Conservation (phyloP, 2,888 invertebrate species). For the Esperia sulphurella region DNA sequence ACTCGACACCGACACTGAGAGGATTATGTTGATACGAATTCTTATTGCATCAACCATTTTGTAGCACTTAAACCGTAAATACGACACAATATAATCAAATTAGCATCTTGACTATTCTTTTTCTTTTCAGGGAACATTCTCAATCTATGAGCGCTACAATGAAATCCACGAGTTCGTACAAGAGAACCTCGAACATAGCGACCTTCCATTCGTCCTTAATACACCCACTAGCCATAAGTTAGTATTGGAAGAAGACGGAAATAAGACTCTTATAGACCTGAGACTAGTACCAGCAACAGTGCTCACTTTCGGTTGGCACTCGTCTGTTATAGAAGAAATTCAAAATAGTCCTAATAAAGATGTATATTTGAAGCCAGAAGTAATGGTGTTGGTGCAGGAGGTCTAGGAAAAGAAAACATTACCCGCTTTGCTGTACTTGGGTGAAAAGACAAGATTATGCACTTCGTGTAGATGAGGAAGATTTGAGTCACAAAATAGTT, state of each 20-base stretch:
- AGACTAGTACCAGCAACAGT: conserved; percentile 90
- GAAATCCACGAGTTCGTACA: conserved; percentile 89
- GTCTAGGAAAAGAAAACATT: conserved; percentile 42
- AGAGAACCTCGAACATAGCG: conserved; percentile 85
- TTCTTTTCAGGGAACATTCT: conserved; percentile 89
- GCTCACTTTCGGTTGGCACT: conserved; percentile 86
- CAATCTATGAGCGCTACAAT: conserved; percentile 87
- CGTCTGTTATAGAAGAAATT: conserved; percentile 70
- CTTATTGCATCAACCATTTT: too few species aligned
- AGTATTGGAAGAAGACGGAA: conserved; percentile 80
- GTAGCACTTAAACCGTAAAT: too few species aligned
- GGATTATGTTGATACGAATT: too few species aligned
- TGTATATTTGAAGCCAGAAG: conserved; percentile 87
- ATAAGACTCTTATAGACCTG: conserved; percentile 87
- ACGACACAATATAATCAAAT: too few species aligned
- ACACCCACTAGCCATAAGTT: conserved; percentile 84
- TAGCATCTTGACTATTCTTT: conserved; percentile 22
- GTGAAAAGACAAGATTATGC: too few species aligned
- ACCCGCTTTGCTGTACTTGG: too few species aligned
- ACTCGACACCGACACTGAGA: too few species aligned
- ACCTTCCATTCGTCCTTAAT: conserved; percentile 84
- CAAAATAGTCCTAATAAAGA: conserved; percentile 72
- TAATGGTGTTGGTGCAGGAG: conserved; percentile 84
- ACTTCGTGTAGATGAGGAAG: too few species aligned
- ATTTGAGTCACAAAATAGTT: too few species aligned